phyloP scores from a whole-genome alignment of 1,140 invertebrate species.

The Eupristina koningsbergeri region DNA sequence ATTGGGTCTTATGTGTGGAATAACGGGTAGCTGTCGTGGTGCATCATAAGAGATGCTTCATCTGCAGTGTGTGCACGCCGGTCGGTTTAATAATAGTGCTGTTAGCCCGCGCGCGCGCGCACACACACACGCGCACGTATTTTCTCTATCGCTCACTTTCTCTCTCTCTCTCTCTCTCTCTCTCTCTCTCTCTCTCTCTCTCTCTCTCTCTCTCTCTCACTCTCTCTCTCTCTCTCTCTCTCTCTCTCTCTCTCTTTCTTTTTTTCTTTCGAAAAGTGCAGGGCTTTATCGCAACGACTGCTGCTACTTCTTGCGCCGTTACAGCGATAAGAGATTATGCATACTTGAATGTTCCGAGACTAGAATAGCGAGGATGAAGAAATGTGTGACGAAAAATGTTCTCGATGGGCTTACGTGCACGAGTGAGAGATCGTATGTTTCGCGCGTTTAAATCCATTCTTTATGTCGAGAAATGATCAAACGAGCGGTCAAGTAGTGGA shows the following conservation, averaged over 20 bases:
- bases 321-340: slow-evolving; percentile 25
- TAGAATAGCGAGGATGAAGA: slow-evolving; percentile 34
- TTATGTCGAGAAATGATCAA: slow-evolving; percentile 17
- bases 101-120: neutral
- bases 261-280: neutral
- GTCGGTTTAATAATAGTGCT: slow-evolving; percentile 42
- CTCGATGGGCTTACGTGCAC: slow-evolving; percentile 4
- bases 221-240: neutral
- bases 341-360: slow-evolving; percentile 3
- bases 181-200: neutral
- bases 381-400: slow-evolving; percentile 43
- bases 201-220: neutral
- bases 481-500: neutral
- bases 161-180: neutral
- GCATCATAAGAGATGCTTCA: neutral
- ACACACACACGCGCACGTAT: neutral
- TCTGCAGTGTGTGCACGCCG: neutral
- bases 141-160: neutral
- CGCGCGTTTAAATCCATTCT: slow-evolving; percentile 11
- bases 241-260: slow-evolving; percentile 19
- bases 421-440: neutral
- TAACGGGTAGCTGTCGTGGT: neutral
- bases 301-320: neutral
- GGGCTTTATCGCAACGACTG: slow-evolving; percentile 22
- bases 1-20: neutral